Evolutionary conservation across 2,888 invertebrate species (phyloP), one percentile per base, ranked within the genome.

Genomic region (Lycophotia porphyrea): DNA sequence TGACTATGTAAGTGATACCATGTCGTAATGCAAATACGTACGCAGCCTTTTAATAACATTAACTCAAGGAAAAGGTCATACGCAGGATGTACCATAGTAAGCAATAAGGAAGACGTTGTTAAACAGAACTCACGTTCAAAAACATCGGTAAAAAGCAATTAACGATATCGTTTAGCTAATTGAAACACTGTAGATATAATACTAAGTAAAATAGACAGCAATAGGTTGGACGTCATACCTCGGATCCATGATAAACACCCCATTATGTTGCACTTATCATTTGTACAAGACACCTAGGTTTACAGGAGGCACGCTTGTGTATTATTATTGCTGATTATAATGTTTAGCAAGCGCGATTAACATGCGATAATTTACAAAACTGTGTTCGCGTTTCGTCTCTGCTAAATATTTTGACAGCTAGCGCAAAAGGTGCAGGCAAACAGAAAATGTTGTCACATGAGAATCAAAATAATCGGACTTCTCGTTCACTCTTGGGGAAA

Each of bases 211-310:
- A 79, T 76, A 84, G 64, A 60, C 68, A 69, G 75, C 82, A 91
- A n/a, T n/a, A 91, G 88, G 86, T 90, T 91, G 90, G 87, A 93
- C 91, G 92, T 93, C 94, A 93, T 93, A 96, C 95, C 96, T 94
- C 94, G 92, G 80, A 96, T 93, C 94, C 96, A 96, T 87, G 94
- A 91, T 91, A 96, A 86, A 90, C 95, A 96, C 84, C 95, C 95
- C 96, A 96, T 96, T 88, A 90, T 94, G 88, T 85, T 86, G 85
- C 80, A 86, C 84, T 88, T 88, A 88, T 87, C 93, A 94, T 93
- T 86, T 88, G 89, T 85, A 85, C 74, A 81, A 82, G 65, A 82
- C 72, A 80, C 69, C 39, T 70, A 72, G 27, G 67, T 74, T 76
- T 74, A 80, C 76, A 80, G 55, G 67, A 83, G 77, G 71, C 78